Evolutionary conservation across 2,888 invertebrate genomes (phyloP), one percentile per base, ranked within the genome.

Genomic region (Malthinus seriepunctatus): DNA sequence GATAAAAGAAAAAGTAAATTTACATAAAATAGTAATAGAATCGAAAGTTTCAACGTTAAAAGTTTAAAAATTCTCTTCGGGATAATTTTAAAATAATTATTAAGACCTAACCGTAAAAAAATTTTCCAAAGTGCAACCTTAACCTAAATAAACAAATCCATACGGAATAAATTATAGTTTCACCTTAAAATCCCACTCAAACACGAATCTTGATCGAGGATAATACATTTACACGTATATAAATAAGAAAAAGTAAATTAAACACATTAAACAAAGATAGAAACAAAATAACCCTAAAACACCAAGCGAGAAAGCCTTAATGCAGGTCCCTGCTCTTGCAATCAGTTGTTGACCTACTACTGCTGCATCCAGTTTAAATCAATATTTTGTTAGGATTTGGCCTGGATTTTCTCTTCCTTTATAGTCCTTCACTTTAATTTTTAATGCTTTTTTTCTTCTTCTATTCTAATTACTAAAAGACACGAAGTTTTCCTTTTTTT

Each of bases 321-420:
- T 52, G 56, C 52, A 61, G 61, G 56, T 63, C 58, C 37, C 48
- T 54, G 57, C 60, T 60, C 55, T 37, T 46, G 56, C 54, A 44
- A 15, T 50, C 61, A 65, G 64, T 65, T 65, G 64, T 65, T 65
- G 64, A 65, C 64, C 64, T 54, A 65, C 57, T 64, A 54, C 56
- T 51, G 50, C 53, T 60, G 63, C 63, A 65, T 58, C 56, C 45
- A 51, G 56, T 50, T 51, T 58, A 59, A 63, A 65, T 65, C 64
- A 65, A 65, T 65, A 65, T 59, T 55, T 55, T 47, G 56, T 45
- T 53, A 45, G 52, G 49, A 42, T 50, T 47, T 47, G 58, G 55
- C 23, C 23, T 23, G 23, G 23, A 23, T 23, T 23, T 23, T 23
- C 2, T 23, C 23, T 23, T 23, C 23, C 23, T 23, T 23, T 23